Evolutionary conservation across 1,140 invertebrate genomes (phyloP).

Genomic region (Drosophila kikkawai): DNA sequence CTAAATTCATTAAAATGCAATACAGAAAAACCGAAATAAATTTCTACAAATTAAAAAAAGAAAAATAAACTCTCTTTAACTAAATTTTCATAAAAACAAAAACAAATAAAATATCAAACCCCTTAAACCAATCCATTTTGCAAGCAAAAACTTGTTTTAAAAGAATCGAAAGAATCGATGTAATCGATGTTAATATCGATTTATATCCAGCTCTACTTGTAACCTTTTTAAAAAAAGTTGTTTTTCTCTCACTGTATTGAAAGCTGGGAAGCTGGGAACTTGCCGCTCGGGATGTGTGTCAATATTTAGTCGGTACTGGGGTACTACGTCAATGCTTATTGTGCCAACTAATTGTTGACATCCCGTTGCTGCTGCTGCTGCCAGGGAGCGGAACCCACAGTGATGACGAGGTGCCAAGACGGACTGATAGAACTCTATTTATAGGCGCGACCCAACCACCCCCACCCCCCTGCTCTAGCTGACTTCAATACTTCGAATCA

Average conservation of each 20-base stretch:
- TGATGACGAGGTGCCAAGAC: constrained; percentile 48
- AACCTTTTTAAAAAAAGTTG: too few species aligned
- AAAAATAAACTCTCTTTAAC: too few species aligned
- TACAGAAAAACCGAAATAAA: too few species aligned
- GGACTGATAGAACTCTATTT: constrained; percentile 54
- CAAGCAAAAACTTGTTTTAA: too few species aligned
- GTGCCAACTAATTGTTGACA: constrained; percentile 59
- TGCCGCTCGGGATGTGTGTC: constrained; percentile 28
- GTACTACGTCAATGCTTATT: constrained; percentile 44
- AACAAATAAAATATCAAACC: too few species aligned
- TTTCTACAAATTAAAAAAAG: too few species aligned
- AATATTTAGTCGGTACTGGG: constrained; percentile 35
- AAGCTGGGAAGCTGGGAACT: constrained; percentile 6
- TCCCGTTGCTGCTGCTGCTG: constrained; percentile 7
- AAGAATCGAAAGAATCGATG: too few species aligned
- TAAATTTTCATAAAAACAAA: too few species aligned
- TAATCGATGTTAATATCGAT: too few species aligned
- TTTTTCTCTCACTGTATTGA: constrained; percentile 17
- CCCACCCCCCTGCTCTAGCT: neutral
- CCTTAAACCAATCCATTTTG: too few species aligned
- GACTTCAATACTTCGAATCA: constrained; percentile 1
- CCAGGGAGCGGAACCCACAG: neutral
- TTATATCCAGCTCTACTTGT: too few species aligned
- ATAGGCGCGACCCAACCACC: constrained; percentile 22
- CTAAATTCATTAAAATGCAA: too few species aligned